Conservation (phyloP, 2,888 invertebrate genomes). For the Eupeodes luniger region DNA sequence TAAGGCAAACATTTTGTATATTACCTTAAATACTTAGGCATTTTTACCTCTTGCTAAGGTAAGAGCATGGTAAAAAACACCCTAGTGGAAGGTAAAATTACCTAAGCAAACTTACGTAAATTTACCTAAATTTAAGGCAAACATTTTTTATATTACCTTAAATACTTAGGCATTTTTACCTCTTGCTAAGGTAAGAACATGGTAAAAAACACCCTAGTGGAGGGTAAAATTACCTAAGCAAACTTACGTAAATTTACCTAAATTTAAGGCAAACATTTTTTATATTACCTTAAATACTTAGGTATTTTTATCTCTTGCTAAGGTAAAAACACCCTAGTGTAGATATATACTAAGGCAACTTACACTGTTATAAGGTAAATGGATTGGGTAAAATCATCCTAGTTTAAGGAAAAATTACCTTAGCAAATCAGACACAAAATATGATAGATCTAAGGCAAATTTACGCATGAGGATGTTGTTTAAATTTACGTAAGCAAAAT, state of each 20-base stretch:
- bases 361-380: background rate
- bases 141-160: slow-evolving; percentile 8
- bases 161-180: slow-evolving; percentile 8
- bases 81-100: slow-evolving; percentile 21
- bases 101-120: background rate
- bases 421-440: background rate
- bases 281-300: background rate
- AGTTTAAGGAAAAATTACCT: slow-evolving; percentile 14
- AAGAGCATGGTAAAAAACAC: slow-evolving; percentile 9
- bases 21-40: background rate
- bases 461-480: too few species aligned
- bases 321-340: background rate
- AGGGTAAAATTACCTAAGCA: slow-evolving; percentile 1
- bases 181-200: background rate
- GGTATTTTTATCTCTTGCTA: too few species aligned
- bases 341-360: too few species aligned
- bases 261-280: background rate
- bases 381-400: background rate
- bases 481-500: too few species aligned
- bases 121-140: slow-evolving; percentile 7
- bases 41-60: background rate
- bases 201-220: slow-evolving; percentile 8
- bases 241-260: slow-evolving; percentile 6
- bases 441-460: slow-evolving; percentile 12
- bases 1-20: slow-evolving; percentile 1